Percentiles rank a stretch among this genome's conserved stretches.
phyloP scores from a whole-genome alignment of 2,888 invertebrate genomes.

The Aphelenchoides bicaudatus region DNA sequence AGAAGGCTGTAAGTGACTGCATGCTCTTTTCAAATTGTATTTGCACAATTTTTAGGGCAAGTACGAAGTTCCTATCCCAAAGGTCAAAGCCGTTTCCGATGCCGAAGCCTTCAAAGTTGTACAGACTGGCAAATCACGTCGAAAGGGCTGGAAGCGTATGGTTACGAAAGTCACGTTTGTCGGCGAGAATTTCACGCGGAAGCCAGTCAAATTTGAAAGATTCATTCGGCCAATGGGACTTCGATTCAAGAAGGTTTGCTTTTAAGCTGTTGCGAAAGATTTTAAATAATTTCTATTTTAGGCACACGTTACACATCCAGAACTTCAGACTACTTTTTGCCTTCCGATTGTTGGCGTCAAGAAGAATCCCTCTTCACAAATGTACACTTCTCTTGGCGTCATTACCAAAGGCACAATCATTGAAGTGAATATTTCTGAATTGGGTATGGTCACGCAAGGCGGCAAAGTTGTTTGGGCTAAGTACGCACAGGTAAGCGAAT shows the following conservation, averaged over 20 bases:
- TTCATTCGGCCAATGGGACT: conserved; percentile 89
- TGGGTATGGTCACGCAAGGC: conserved; percentile 94
- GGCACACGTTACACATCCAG: conserved; percentile 98
- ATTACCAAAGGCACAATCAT: conserved; percentile 75
- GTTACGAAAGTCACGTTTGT: conserved; percentile 86
- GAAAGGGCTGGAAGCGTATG: conserved; percentile 97
- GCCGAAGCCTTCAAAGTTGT: conserved; percentile 83
- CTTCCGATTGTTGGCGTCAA: conserved; percentile 97
- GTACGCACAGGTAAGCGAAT: conserved; percentile 94
- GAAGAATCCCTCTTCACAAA: conserved; percentile 93
- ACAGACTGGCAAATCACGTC: conserved; percentile 56
- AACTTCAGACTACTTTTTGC: conserved; percentile 93
- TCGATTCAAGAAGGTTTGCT: conserved; percentile 53
- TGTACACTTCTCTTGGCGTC: conserved; percentile 94
- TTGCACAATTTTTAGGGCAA: conserved; percentile 70
- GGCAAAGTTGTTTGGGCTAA: conserved; percentile 99
- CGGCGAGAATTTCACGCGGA: conserved; percentile 94
- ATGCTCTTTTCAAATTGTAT: not conserved
- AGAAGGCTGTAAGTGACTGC: conserved; percentile 80
- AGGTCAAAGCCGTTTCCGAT: conserved; percentile 92
- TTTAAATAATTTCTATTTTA: conserved; percentile 60
- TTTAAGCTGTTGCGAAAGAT: conserved; percentile 8
- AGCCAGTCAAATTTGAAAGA: conserved; percentile 97
- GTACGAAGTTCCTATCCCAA: conserved; percentile 98
- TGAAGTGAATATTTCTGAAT: conserved; percentile 84